A percentile compares a stretch with the other conserved stretches of the same genome.
Conservation (phyloP, 1,140 invertebrate species). For the Bicyclus anynana region DNA sequence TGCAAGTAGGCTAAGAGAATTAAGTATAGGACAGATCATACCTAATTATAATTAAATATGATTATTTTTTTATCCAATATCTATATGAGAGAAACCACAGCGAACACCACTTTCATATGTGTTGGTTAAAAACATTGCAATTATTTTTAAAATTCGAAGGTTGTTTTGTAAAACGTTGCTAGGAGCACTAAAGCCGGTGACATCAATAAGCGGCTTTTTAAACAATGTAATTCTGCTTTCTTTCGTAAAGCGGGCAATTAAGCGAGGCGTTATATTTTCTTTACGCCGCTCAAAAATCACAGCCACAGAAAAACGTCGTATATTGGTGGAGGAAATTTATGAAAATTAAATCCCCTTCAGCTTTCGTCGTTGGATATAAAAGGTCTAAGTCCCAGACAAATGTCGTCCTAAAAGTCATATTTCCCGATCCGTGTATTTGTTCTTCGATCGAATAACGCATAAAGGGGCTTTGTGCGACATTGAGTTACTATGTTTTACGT, state of each 20-base stretch:
- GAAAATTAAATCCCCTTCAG: not conserved
- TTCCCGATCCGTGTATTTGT: constrained; percentile 21
- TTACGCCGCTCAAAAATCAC: constrained; percentile 1
- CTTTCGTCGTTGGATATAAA: not conserved
- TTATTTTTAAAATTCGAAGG: too few relatives aligned
- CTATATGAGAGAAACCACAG: too few relatives aligned
- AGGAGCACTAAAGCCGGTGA: too few relatives aligned
- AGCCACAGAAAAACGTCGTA: not conserved
- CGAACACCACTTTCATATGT: too few relatives aligned
- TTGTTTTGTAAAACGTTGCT: too few relatives aligned
- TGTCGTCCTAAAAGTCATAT: constrained; percentile 20
- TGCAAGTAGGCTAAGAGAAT: too few relatives aligned
- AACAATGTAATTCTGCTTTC: not conserved
- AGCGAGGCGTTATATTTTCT: not conserved
- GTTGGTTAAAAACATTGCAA: too few relatives aligned
- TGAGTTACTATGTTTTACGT: too few relatives aligned
- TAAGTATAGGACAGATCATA: too few relatives aligned
- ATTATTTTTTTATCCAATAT: too few relatives aligned
- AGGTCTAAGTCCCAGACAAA: constrained; percentile 12
- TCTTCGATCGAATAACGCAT: constrained; percentile 26
- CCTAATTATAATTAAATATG: too few relatives aligned
- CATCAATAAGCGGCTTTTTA: too few relatives aligned
- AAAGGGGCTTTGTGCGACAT: constrained; percentile 23
- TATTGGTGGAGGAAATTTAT: not conserved
- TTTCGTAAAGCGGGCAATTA: not conserved